These are phyloP conservation scores for Hydropsyche tenuis DNA, from an alignment of 1,140 invertebrate genomes.

Conservation along the genomic window DNA sequence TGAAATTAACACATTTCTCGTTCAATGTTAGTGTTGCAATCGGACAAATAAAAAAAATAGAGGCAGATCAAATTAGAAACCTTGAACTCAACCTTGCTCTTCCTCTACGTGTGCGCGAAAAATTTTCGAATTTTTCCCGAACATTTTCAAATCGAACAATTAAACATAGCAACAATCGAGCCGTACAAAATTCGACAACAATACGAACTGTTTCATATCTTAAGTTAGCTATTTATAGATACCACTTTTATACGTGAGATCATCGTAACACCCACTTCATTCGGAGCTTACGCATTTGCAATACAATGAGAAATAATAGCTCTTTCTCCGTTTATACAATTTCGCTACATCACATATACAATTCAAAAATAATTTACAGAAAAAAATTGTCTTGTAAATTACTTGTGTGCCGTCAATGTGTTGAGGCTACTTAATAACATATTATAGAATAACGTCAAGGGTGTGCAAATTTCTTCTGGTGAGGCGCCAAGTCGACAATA, in stretches of 20 bases:
- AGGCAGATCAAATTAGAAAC: not conserved
- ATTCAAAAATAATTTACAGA: too few relatives aligned
- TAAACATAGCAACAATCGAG: too few relatives aligned
- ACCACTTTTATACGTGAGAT: slow-evolving; percentile 9
- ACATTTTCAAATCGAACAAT: too few relatives aligned
- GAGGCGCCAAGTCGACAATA: too few relatives aligned
- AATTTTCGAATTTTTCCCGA: too few relatives aligned
- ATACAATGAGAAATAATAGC: not conserved
- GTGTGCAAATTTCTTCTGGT: too few relatives aligned
- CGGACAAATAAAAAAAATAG: not conserved
- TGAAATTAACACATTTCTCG: not conserved
- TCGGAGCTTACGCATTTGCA: slow-evolving; percentile 6
- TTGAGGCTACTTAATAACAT: too few relatives aligned
- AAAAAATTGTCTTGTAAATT: too few relatives aligned
- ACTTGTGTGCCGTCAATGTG: too few relatives aligned
- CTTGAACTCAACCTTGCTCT: not conserved
- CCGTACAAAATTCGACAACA: too few relatives aligned
- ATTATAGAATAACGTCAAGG: too few relatives aligned
- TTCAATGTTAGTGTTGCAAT: not conserved
- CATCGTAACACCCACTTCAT: slow-evolving; percentile 16
- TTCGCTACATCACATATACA: too few relatives aligned
- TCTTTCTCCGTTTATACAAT: not conserved
- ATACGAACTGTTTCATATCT: not conserved
- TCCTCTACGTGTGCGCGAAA: not conserved
- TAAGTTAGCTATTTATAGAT: not conserved